Evolutionary conservation across 2,888 invertebrate species (phyloP).

Genomic region (Chrysina gloriosa): DNA sequence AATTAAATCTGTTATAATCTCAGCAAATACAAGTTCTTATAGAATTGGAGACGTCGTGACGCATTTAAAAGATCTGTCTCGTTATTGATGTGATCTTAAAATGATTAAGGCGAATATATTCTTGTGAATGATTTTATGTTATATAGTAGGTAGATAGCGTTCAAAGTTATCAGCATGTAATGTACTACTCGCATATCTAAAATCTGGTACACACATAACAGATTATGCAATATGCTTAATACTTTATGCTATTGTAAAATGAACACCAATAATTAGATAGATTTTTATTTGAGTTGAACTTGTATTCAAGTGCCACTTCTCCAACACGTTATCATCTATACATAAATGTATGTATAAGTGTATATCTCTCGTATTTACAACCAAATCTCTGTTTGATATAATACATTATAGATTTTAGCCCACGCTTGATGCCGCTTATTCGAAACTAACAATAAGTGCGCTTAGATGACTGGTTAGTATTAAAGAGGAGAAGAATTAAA

Average conservation of each 20-base stretch:
- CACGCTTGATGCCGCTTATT: constrained; percentile 21
- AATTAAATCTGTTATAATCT: too few relatives aligned
- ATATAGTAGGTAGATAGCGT: too few relatives aligned
- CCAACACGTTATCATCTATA: neutral
- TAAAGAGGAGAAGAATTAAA: constrained; percentile 23
- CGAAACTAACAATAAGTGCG: constrained; percentile 13
- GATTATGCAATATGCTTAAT: neutral
- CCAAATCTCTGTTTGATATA: constrained; percentile 34
- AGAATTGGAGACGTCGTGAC: too few relatives aligned
- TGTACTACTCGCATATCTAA: neutral
- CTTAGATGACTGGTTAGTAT: constrained; percentile 20
- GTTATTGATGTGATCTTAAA: too few relatives aligned
- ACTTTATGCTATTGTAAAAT: neutral
- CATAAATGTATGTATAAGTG: too few relatives aligned
- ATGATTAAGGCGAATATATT: too few relatives aligned
- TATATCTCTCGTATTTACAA: constrained; percentile 9
- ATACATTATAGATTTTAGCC: constrained; percentile 25
- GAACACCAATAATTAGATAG: constrained; percentile 17
- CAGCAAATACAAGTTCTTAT: too few relatives aligned
- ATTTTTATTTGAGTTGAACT: constrained; percentile 27
- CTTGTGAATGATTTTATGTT: too few relatives aligned
- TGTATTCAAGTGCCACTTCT: constrained; percentile 6
- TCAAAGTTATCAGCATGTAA: too few relatives aligned
- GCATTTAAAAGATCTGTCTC: too few relatives aligned
- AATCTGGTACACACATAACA: neutral